Evolutionary conservation across 2,113 vertebrate species (phyloP).

Genomic region (Perca schrenkii): DNA sequence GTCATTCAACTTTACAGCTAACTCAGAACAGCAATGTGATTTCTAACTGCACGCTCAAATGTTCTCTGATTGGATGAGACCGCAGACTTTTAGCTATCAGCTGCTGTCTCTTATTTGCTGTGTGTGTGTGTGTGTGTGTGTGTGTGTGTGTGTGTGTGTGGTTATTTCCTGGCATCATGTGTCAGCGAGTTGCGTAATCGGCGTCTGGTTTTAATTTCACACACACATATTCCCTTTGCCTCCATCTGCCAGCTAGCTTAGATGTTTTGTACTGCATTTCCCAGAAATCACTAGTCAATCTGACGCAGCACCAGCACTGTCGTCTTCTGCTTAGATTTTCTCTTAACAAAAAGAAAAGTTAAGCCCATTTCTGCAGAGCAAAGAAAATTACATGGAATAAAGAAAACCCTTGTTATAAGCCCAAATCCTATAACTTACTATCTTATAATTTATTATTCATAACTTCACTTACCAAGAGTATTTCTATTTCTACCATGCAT

Average conservation of each 20-base stretch:
- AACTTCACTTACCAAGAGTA: background rate
- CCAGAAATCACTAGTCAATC: background rate
- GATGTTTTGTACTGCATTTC: background rate
- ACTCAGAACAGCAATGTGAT: slow-evolving; percentile 18
- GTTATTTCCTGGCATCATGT: slow-evolving; percentile 2
- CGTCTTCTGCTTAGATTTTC: background rate
- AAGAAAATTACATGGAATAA: background rate
- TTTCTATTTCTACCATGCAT: background rate
- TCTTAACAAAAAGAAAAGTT: too few species aligned
- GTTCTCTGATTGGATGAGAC: background rate
- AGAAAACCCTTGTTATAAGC: background rate
- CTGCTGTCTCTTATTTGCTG: too few species aligned
- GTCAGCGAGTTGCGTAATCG: background rate
- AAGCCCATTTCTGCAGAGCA: background rate
- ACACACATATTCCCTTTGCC: background rate
- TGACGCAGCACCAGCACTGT: background rate
- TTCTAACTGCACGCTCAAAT: background rate
- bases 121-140: background rate
- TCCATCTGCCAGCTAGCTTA: background rate
- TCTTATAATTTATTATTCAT: background rate
- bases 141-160: background rate
- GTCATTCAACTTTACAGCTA: background rate
- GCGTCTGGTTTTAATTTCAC: slow-evolving; percentile 22
- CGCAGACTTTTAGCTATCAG: background rate
- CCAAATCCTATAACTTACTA: background rate